Conservation (phyloP, 1,140 invertebrate species). For the Drosophila navojoa region DNA sequence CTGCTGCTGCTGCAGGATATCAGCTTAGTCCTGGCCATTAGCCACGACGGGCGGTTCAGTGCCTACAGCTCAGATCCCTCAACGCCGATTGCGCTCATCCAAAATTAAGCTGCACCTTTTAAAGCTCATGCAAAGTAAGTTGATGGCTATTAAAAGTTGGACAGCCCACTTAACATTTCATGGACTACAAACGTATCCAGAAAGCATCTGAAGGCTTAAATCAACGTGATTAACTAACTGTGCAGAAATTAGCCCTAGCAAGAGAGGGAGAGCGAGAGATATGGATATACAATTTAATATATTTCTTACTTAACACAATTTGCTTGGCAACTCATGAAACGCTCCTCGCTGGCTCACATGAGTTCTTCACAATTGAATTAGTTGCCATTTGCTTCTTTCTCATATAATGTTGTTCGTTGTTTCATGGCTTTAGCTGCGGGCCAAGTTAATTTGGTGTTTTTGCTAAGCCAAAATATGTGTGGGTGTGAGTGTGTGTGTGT, state of each 20-base stretch:
- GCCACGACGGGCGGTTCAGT: slow-evolving; percentile 3
- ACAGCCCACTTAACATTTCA: too few relatives aligned
- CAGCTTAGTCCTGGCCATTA: slow-evolving; percentile 18
- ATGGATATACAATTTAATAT: too few relatives aligned
- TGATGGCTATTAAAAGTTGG: too few relatives aligned
- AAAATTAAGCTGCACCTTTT: background rate
- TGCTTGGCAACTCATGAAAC: background rate
- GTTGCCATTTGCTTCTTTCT: slow-evolving; percentile 3
- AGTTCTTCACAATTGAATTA: slow-evolving; percentile 25
- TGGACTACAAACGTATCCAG: too few relatives aligned
- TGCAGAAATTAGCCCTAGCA: too few relatives aligned
- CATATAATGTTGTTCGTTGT: slow-evolving; percentile 15
- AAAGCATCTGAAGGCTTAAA: too few relatives aligned
- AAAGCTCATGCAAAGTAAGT: background rate
- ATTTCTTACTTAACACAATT: too few relatives aligned
- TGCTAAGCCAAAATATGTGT: slow-evolving; percentile 64
- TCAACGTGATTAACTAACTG: too few relatives aligned
- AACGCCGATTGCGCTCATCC: background rate
- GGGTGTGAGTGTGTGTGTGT: background rate
- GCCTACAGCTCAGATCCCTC: slow-evolving; percentile 8
- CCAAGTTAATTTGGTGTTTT: slow-evolving; percentile 69
- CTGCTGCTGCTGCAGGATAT: slow-evolving; percentile 28
- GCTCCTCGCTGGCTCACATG: slow-evolving; percentile 6
- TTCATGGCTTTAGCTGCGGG: background rate
- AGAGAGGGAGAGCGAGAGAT: too few relatives aligned